Base-by-base conservation (phyloP, 2,113 vertebrate genomes). In the Ivindomyrus marchei region DNA sequence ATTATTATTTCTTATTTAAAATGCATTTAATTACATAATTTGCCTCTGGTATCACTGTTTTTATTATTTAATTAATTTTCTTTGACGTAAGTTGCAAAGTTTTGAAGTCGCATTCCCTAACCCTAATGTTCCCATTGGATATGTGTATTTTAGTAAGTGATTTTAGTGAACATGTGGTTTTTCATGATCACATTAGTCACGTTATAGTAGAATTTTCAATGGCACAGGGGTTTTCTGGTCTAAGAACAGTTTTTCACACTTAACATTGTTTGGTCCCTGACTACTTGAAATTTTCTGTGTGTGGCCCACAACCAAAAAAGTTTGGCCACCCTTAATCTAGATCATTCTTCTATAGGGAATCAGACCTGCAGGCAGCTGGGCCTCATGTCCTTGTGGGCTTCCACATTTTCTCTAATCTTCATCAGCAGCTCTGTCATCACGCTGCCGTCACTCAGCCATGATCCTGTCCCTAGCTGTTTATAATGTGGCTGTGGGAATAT, bases 381-480 rank as follows among this genome's bases (percentile, higher is more conserved):
- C 15, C 95, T 95, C 45, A 98, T 92, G 1, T 94, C 94, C 0
- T 1, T 92, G 83, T 97, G 94, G 36, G 95, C 92, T 0, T 88
- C 87, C 89, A 97, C 92, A 3, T 94, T 90, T 0, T 89, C 74
- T 19, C 6, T n/a, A 49, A 85, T 85, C n/a, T 85, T 58, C 58
- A 93, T 87, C 83, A 97, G 84, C 66, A 98, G 95, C 8, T 94
- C 93, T 0, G 94, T 93, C 89, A 97, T 90, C 89, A 92, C 93
- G 24, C 95, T 93, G 0, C 88, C 89, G 0, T 94, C 92, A 19
- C 89, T 91, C 0, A 95, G 90, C 97, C 97, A 97, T 86, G 87
- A 93, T 1, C 92, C 90, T 47, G 96, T 97, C 39, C 96, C 96
- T 87, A 98, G 94, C 36, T 87, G 95, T 90, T 91, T 94, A 92